A percentile compares a stretch with the other conserved stretches of the same genome.
phyloP scores from a whole-genome alignment of 2,888 invertebrate genomes.

The Leptinotarsa rubiginosa region DNA sequence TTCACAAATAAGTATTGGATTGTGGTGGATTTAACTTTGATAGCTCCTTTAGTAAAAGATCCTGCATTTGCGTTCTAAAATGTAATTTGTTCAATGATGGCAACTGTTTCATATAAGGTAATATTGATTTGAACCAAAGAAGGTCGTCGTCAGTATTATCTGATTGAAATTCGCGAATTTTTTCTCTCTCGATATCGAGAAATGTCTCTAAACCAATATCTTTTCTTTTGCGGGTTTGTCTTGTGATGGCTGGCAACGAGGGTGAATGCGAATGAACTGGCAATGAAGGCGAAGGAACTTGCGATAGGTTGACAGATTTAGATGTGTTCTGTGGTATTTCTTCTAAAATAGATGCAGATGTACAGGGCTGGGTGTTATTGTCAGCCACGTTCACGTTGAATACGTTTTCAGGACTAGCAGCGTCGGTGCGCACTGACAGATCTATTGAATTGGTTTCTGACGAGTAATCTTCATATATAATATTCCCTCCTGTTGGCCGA shows the following conservation, averaged over 20 bases:
- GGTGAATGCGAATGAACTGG: neutral
- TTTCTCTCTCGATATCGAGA: constrained; percentile 11
- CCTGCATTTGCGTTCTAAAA: constrained; percentile 15
- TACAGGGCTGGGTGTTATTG: neutral
- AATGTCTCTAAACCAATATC: neutral
- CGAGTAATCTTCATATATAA: too few relatives aligned
- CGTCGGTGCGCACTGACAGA: neutral
- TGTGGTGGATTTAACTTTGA: neutral
- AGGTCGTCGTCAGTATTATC: constrained; percentile 6
- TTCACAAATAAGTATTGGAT: too few relatives aligned
- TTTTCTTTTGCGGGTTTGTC: neutral
- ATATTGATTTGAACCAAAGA: constrained; percentile 4
- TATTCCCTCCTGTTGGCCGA: neutral
- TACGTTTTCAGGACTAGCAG: neutral
- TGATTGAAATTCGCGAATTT: neutral
- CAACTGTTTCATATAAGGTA: constrained; percentile 14
- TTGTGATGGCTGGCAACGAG: neutral
- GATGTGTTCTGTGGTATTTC: neutral
- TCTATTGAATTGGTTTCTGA: neutral
- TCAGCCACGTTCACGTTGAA: neutral
- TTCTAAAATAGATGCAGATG: neutral
- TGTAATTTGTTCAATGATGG: neutral
- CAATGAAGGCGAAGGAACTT: neutral
- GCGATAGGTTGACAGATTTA: neutral
- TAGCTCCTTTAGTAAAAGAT: constrained; percentile 5